Base-by-base conservation (phyloP, 2,113 vertebrate species). In the Sylvietta virens region DNA sequence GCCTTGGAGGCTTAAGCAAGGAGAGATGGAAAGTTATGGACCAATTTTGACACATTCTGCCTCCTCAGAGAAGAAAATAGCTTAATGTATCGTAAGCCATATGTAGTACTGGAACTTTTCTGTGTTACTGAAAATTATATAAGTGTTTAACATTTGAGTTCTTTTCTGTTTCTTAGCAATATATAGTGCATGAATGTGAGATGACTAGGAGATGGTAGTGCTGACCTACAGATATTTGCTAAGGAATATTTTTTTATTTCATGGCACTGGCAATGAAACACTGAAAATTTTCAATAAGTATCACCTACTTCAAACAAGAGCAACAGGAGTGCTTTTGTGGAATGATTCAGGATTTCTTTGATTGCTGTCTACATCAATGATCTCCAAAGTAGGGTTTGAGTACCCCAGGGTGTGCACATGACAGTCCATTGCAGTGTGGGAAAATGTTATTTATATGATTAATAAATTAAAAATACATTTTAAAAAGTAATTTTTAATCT, bases 381-480 rank as follows among this genome's bases (percentile, higher is more conserved):
- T 69, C 18, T 73, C 50, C 50, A 42, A 44, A 81, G 21, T 35
- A 12, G 30, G 15, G 10, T 50, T 33, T 54, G 27, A 83, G 62
- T 50, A 54, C 33, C 17, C 18, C 31, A 64, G 22, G 39, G 3
- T 19, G 5, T 81, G 33, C 30, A 47, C 20, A 45, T 0, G 0
- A 33, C n/a, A 61, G 48, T 77, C 54, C 33, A 39, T 11, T 58
- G 35, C 11, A 40, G 13, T 56, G 30, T 0, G 1, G 40, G 20
- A 81, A 84, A 84, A 69, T 65, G 39, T 27, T 64, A 26, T 71
- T 56, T 56, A 60, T n/a, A 40, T 33, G 2, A 70, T 40, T 57
- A 81, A 78, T 66, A 35, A 54, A 66, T 56, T 3, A 60, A 81
- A 80, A 15, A 28, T 16, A 5, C 0, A 20, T 47, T 27, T 54